Base-by-base conservation (phyloP, 2,888 invertebrate species). In the Trimorus sp. region DNA sequence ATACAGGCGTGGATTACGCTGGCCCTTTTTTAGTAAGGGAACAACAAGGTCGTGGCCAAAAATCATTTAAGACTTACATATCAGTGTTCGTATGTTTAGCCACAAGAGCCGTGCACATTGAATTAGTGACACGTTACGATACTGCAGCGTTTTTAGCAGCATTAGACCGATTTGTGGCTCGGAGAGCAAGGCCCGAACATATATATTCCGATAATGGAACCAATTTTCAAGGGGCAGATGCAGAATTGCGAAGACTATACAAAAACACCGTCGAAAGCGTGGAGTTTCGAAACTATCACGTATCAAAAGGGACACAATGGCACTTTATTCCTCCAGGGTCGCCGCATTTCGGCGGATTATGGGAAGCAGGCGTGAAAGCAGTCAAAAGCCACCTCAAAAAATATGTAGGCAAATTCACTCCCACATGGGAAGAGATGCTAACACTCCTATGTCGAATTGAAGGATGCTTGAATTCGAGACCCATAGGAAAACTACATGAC, bases 31-130 rank as follows among this genome's bases (percentile, higher is more conserved):
- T 40, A 8, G 11, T 59, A 14, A n/a, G 37, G 0, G 42, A 40
- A 15, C 6, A 37, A 42, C 1, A 8, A 7, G 36, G 36, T 3
- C 26, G 54, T 2, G 54, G 54, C 1, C 3, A 4, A 1, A 4
- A 11, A 12, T 4, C 36, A 8, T 15, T 14, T 36, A 54, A 54
- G 12, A 11, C 36, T 4, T 54, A 54, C 16, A 11, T 54, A 2
- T 26, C 54, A 1, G 11, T 54, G 2, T 54, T 36, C 11, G 54
- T 54, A 7, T 54, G 54, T 15, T 1, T 59, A 9, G 1, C 59
- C 7, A 59, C 59, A 5, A 37, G 14, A 15, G 59, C 59, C 2
- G 16, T 59, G 3, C 59, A 59, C 40, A 11, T 59, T 16, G 59
- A 59, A 16, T 42, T 59, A 5, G 59, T 59, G 7, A 40, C 37